Conservation (phyloP, 2,797 vertebrate genomes). For the Phrynocephalus vlangalii region DNA sequence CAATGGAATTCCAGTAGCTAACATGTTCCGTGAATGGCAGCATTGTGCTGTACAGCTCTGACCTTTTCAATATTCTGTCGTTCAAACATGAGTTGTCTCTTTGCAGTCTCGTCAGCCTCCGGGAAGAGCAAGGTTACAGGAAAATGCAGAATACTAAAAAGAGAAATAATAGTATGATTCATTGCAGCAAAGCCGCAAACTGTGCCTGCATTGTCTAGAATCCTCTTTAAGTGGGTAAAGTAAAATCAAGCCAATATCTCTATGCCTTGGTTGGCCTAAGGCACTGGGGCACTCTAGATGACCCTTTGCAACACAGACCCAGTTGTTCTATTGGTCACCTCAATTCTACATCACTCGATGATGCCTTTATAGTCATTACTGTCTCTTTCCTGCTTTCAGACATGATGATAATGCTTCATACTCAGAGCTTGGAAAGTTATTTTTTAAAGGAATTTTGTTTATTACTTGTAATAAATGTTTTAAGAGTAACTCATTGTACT, state of each 20-base stretch:
- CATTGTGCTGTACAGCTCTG: conserved; percentile 39
- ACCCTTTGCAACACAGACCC: conserved; percentile 13
- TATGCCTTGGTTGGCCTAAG: conserved; percentile 17
- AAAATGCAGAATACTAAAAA: conserved; percentile 19
- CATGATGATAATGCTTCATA: background rate
- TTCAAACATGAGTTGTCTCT: conserved; percentile 45
- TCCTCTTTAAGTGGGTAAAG: conserved; percentile 3
- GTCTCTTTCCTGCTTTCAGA: background rate
- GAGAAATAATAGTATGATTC: conserved; percentile 16
- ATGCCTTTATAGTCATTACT: background rate
- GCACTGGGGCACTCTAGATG: conserved; percentile 8
- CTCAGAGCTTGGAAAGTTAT: too few relatives aligned
- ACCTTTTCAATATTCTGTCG: conserved; percentile 59
- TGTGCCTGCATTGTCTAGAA: background rate
- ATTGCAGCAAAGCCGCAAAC: conserved; percentile 18
- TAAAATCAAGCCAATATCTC: conserved; percentile 37
- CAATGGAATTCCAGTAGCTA: conserved; percentile 52
- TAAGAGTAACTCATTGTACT: too few relatives aligned
- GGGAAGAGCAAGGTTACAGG: conserved; percentile 43
- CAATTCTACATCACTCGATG: background rate
- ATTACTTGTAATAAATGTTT: too few relatives aligned
- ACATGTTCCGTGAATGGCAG: conserved; percentile 25
- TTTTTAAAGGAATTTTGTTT: too few relatives aligned
- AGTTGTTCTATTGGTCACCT: background rate
- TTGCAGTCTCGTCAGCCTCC: conserved; percentile 50